Conservation (phyloP, 2,113 vertebrate species). For the Coreoperca whiteheadi region DNA sequence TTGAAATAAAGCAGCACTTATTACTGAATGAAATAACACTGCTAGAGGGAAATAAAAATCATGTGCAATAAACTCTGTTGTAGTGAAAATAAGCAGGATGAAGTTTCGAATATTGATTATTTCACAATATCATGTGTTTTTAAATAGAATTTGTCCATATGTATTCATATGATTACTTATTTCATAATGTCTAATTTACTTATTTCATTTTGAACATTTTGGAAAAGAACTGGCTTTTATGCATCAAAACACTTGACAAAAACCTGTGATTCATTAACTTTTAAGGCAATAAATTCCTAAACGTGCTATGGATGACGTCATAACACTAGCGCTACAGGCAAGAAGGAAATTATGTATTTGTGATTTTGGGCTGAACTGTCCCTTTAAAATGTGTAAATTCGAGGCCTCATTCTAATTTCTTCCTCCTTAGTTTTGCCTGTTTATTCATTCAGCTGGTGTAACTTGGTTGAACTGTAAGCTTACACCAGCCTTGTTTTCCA, state of each 20-base stretch:
- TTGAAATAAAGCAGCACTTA: neutral
- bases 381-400: neutral
- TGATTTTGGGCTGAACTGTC: no score
- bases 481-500: constrained; percentile 46
- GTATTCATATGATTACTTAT: neutral
- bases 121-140: neutral
- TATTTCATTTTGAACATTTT: neutral
- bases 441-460: constrained; percentile 32
- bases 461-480: constrained; percentile 50
- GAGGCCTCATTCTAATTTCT: neutral
- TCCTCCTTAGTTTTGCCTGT: neutral
- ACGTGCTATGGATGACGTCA: neutral
- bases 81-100: no score
- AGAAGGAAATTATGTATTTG: no score
- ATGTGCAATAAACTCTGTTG: no score
- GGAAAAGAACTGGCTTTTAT: no score
- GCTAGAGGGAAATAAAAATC: no score
- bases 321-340: neutral
- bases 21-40: no score
- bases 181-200: neutral
- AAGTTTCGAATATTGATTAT: neutral
- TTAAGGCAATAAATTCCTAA: neutral
- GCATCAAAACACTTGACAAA: no score
- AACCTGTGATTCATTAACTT: neutral
- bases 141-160: neutral